Conservation (phyloP, 2,113 vertebrate species). For the Saccopteryx bilineata region DNA sequence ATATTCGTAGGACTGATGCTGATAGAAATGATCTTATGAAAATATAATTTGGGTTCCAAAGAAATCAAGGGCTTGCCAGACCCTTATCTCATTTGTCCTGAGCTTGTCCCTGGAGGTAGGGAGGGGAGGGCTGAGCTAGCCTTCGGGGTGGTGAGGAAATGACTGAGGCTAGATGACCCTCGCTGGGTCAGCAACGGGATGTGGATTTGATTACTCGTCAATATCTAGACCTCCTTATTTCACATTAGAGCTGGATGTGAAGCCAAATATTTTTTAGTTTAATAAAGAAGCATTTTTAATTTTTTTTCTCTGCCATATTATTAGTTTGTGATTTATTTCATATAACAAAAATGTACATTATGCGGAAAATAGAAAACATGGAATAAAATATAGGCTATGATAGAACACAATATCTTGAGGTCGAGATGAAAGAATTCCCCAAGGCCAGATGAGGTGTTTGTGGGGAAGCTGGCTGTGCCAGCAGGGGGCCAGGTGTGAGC, state of each 20-base stretch:
- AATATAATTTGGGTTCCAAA: slow-evolving; percentile 59
- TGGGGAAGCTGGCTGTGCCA: not conserved
- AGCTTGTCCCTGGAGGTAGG: slow-evolving; percentile 32
- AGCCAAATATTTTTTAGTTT: not conserved
- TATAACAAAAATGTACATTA: not conserved
- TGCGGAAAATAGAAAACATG: not conserved
- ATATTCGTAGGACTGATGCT: not conserved
- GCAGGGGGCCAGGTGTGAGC: not conserved
- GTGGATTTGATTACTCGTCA: not conserved
- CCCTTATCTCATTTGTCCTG: slow-evolving; percentile 69
- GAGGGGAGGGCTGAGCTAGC: not conserved
- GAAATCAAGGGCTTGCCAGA: slow-evolving; percentile 68
- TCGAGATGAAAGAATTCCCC: not conserved
- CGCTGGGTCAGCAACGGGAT: not conserved
- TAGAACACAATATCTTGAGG: not conserved
- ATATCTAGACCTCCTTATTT: not conserved
- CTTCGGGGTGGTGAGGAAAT: not conserved
- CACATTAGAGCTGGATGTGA: not conserved
- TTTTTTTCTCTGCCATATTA: not conserved
- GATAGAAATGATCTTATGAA: slow-evolving; percentile 67
- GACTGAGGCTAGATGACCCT: not conserved
- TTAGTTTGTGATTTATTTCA: not conserved
- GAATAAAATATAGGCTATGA: not conserved
- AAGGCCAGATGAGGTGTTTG: not conserved
- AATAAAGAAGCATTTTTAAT: not conserved